phyloP scores from a whole-genome alignment of 2,113 vertebrate genomes.

The Nipponia nippon region DNA sequence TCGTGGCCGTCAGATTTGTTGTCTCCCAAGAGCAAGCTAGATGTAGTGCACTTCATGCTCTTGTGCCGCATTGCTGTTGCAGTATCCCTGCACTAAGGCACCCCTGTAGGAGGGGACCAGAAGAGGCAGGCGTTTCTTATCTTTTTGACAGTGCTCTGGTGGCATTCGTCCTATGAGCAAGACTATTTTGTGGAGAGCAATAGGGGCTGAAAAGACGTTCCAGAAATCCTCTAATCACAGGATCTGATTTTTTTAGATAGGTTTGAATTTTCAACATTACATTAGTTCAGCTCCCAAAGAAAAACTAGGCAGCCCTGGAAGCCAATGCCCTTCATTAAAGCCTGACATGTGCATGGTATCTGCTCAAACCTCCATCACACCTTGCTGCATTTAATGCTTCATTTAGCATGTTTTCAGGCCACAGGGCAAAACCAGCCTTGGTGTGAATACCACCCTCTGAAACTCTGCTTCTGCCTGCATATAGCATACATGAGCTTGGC shows the following conservation, averaged over 20 bases:
- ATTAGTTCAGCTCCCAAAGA: neutral
- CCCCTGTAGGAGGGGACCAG: neutral
- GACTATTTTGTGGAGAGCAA: neutral
- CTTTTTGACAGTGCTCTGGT: neutral
- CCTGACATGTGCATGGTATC: neutral
- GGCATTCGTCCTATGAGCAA: neutral
- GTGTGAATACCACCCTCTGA: neutral
- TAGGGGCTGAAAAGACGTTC: neutral
- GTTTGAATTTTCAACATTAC: neutral
- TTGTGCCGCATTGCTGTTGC: rapidly evolving
- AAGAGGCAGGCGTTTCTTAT: neutral
- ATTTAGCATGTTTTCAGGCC: neutral
- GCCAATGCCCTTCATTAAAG: neutral
- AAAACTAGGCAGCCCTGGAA: neutral
- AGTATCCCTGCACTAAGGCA: neutral
- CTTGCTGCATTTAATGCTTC: neutral
- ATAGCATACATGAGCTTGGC: neutral
- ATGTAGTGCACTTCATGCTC: neutral
- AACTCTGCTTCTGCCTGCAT: neutral
- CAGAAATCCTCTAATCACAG: neutral
- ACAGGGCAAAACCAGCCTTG: neutral
- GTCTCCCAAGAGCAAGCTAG: neutral
- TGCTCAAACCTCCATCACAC: neutral
- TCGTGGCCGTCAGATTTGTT: neutral
- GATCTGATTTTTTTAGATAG: neutral